Evolutionary conservation across 2,113 vertebrate species (phyloP), one percentile per base, ranked within the genome.

Genomic region (Hippopotamus amphibius): DNA sequence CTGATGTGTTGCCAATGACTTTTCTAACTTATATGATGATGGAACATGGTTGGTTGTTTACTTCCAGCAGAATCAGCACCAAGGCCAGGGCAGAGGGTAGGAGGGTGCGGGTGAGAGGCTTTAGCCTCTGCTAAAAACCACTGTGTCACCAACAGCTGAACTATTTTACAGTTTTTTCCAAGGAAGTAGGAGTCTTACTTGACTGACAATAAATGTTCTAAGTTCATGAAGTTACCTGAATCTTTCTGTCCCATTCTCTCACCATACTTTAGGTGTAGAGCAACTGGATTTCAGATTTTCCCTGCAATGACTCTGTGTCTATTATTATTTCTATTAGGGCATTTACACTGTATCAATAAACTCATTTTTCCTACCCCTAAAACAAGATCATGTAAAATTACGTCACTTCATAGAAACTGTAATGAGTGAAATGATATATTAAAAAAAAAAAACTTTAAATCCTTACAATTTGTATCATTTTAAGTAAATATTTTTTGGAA

Each of bases 61-160:
- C 5, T 43, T 86, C 19, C 90, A 55, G 33, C 3, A 43, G 57
- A 79, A 92, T 96, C 94, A 93, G 68, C 63, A 93, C 66, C 90
- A 92, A 68, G 83, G 82, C 77, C 46, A 81, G 88, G 24, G 66
- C 14, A 79, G 41, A 86, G 12, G 11, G 30, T 92, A 88, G 28
- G 37, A 21, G 22, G 53, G 16, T 43, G 9, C 2, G 6, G 15
- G 11, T 19, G 65, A 57, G 33, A 21, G 21, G 10, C 4, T 69
- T 53, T 26, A 55, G 77, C 6, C 66, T 86, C 43, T 77, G 74
- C 77, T 63, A 72, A 77, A 63, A 17, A 77, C 7, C 37, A 71
- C 28, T 57, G 50, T 46, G 68, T 50, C 19, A 46, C 53, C 43
- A 82, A 84, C 30, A 92, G 72, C 50, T 90, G 68, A 43, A 57